Percentiles rank a stretch among this genome's conserved stretches.
Conservation (phyloP, 2,888 invertebrate species). For the Pachymerium ferrugineum region DNA sequence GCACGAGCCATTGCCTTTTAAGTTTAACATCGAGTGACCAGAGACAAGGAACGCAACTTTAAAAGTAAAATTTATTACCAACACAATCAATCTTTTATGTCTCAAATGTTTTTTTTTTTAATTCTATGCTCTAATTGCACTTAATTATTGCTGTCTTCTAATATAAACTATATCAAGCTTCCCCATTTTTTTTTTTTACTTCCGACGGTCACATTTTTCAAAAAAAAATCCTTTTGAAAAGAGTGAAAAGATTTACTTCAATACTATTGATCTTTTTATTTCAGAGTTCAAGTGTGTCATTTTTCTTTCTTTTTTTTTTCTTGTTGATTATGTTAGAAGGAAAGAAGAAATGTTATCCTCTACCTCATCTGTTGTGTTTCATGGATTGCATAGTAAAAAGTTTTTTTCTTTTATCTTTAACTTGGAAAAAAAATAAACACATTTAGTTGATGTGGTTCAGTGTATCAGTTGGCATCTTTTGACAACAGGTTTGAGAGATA, state of each 20-base stretch:
- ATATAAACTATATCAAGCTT: no score
- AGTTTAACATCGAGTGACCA: background rate
- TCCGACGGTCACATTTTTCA: no score
- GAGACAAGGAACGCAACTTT: background rate
- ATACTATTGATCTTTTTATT: background rate
- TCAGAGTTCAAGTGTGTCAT: background rate
- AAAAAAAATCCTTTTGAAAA: background rate
- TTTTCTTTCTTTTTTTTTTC: background rate
- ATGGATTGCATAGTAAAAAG: background rate
- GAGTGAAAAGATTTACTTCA: background rate
- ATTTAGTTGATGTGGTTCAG: slow-evolving; percentile 11
- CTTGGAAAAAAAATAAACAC: background rate
- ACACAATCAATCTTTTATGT: slow-evolving; percentile 2
- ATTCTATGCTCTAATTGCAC: background rate
- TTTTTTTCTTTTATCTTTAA: background rate
- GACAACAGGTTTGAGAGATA: slow-evolving; percentile 4
- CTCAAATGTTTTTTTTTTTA: background rate
- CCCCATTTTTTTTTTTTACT: no score
- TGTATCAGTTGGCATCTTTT: slow-evolving; percentile 7
- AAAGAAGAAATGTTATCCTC: background rate
- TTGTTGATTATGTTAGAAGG: background rate
- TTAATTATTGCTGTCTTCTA: background rate
- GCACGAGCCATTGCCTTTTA: background rate
- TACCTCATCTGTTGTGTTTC: background rate
- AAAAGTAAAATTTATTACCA: slow-evolving; percentile 5